Conservation (phyloP, 1,140 invertebrate genomes). For the Telenomus remus region DNA sequence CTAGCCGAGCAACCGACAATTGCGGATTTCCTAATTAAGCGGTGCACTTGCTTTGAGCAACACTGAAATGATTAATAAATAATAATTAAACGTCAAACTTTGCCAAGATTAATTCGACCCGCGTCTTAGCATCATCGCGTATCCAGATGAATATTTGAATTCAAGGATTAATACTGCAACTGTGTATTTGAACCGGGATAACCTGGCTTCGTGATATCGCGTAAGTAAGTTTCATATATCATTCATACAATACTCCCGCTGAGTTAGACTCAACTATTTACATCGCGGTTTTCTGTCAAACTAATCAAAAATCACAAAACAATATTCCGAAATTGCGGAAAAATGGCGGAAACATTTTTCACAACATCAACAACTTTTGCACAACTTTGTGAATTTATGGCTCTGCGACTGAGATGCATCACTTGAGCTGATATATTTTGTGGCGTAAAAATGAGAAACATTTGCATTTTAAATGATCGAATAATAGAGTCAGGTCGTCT, state of each 20-base stretch:
- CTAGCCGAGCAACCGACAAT: constrained; percentile 57
- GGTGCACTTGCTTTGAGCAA: constrained; percentile 60
- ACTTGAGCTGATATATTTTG: too few relatives aligned
- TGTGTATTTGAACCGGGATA: constrained; percentile 15
- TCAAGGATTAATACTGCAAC: constrained; percentile 24
- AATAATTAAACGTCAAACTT: constrained; percentile 66
- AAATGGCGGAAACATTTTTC: too few relatives aligned
- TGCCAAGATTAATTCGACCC: constrained; percentile 65
- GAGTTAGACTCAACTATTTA: neutral
- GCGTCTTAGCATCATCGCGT: constrained; percentile 58
- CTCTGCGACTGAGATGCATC: too few relatives aligned
- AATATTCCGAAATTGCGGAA: too few relatives aligned
- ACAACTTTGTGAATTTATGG: too few relatives aligned
- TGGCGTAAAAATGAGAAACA: constrained; percentile 11
- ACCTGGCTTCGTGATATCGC: neutral
- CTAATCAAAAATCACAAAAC: too few relatives aligned
- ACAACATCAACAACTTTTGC: too few relatives aligned
- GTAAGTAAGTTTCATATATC: neutral
- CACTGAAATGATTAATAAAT: constrained; percentile 62
- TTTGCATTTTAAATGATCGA: constrained; percentile 23
- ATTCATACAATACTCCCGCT: neutral
- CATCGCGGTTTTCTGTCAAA: neutral
- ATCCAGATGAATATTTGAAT: constrained; percentile 43
- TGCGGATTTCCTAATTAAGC: constrained; percentile 68
- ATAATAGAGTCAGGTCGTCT: neutral